Conservation (phyloP, 2,113 vertebrate species). For the Butorides virescens region DNA sequence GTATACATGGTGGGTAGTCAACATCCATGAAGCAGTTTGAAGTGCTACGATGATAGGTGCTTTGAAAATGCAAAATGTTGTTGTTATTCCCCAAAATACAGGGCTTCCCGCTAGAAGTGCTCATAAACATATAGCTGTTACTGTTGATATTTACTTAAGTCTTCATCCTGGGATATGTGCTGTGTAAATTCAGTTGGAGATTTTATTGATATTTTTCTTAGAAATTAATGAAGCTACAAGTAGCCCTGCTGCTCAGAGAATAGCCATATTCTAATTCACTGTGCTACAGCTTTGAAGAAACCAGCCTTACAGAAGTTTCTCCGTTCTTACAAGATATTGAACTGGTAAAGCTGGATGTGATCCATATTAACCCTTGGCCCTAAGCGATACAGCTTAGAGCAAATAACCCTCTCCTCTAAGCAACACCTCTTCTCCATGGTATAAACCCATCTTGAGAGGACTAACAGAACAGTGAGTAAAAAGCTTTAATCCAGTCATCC, state of each 20-base stretch:
- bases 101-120: background rate
- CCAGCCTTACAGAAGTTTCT: background rate
- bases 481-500: background rate
- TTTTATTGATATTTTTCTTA: constrained; percentile 17
- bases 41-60: background rate
- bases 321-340: background rate
- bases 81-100: background rate
- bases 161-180: background rate
- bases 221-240: background rate
- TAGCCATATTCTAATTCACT: background rate
- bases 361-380: background rate
- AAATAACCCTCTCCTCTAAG: background rate
- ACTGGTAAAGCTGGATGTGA: background rate
- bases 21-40: background rate
- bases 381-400: background rate
- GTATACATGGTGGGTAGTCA: background rate
- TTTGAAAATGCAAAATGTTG: constrained; percentile 24
- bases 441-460: background rate
- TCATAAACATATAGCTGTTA: background rate
- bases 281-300: background rate
- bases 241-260: constrained; percentile 9
- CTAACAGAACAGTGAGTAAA: background rate
- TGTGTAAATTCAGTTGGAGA: background rate
- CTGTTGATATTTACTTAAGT: background rate
- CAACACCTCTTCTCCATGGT: background rate